Base-by-base conservation (phyloP, 2,113 vertebrate genomes). In the Ceuthmochares aereus region DNA sequence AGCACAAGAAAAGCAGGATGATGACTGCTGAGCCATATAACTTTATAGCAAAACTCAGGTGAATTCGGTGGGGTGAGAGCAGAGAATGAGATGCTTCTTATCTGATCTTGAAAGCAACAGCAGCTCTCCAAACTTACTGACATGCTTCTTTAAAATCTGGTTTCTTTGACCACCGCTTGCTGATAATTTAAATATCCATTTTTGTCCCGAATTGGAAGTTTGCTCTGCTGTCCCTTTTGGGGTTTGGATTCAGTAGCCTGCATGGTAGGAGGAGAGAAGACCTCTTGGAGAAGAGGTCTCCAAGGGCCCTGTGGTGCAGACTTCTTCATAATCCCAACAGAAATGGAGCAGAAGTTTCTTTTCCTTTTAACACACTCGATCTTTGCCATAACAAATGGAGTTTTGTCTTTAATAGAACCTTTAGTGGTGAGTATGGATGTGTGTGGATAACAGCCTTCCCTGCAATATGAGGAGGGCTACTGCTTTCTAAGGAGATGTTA, bases 381-480 rank as follows among this genome's bases (percentile, higher is more conserved):
- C 37, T 66, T 66, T 54, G 27, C 64, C 4, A 8, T 36, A 32
- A 54, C 21, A 72, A 47, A 59, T 6, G 18, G 11, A 17, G 17
- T 54, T 58, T 42, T 79, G 14, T 18, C 27, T 43, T 47, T 29
- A 23, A 36, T 25, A 56, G 49, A 36, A 49, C 40, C 26, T 51
- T 49, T n/a, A 58, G 22, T 14, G 19, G 29, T 45, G 58, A 11
- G 37, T n/a, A 10, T 14, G 58, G 25, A 34, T 3, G 30, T 7
- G 30, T 7, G 49, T 9, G 16, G 49, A 1, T 42, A 27, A 30
- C 21, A 19, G 27, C 52, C 43, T 6, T 14, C 12, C 51, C 40
- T 21, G 63, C 19, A 4, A 7, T 15, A 9, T 1, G 1, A 27
- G 16, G 56, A 9, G 45, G 6, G 14, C 45, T 29, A 1, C n/a